Evolutionary conservation across 1,140 invertebrate species (phyloP), one percentile per base, ranked within the genome.

Genomic region (Atta texana): DNA sequence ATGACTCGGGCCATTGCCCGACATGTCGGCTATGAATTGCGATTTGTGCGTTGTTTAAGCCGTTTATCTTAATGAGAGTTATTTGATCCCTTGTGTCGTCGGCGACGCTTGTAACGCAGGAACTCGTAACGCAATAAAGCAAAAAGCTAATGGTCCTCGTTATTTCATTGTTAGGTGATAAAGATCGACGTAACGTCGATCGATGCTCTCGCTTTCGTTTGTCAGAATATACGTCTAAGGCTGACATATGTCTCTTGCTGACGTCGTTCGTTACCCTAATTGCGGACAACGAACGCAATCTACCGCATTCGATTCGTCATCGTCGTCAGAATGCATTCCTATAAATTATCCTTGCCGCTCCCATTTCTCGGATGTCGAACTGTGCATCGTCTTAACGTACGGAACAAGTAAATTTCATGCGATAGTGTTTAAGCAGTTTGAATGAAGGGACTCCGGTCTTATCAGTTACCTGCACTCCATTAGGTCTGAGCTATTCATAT

Each of bases 41-140:
- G 84, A 90, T 74, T 69, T 59, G 87, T 78, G 82, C 80, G 76
- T 88, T 81, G 88, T 91, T 90, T 68, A 84, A 90, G 74, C 86
- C 84, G 87, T 91, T 91, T 88, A 87, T 91, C 87, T 91, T 91
- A 91, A 91, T 87, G 89, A 88, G 87, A 77, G 89, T 90, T 90
- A 91, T 87, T 91, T 87, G 90, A 91, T 91, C 89, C 74, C 89
- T 90, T 64, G 77, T 77, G 89, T 90, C 89, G 80, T 66, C 81
- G 89, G 66, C 89, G 87, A 72, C 75, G 24, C 24, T 24, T 24
- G 24, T 24, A 24, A 24, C 24, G 89, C 89, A 85, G 76, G 82
- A 86, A 89, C 84, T 66, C 84, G 87, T 87, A 88, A 90, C 87
- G 84, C 87, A 80, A 88, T 91, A 85, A 91, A 87, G 90, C 90